Conservation (phyloP, 2,888 invertebrate genomes). For the Spialia ferax region DNA sequence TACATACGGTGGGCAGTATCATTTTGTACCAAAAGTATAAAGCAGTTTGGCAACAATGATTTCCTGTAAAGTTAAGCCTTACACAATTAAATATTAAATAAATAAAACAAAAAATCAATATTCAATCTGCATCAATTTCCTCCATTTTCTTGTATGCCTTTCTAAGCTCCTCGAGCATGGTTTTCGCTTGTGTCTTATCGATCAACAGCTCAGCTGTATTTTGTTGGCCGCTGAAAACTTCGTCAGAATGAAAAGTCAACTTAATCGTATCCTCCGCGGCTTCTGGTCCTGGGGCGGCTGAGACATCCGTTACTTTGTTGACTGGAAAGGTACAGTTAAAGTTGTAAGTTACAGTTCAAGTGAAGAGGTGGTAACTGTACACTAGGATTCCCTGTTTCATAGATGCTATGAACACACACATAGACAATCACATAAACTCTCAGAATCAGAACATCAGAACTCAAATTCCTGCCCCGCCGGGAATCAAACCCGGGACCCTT, state of each 20-base stretch:
- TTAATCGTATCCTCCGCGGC: constrained; percentile 65
- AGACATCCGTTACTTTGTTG: constrained; percentile 70
- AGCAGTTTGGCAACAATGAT: too few species aligned
- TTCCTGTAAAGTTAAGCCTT: too few species aligned
- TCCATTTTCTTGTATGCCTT: constrained; percentile 70
- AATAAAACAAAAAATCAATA: constrained; percentile 29
- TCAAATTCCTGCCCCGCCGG: too few species aligned
- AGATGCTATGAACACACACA: too few species aligned
- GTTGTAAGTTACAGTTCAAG: too few species aligned
- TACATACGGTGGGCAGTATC: too few species aligned
- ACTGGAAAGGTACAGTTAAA: constrained; percentile 56
- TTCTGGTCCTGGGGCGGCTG: constrained; percentile 61
- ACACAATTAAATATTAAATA: neutral
- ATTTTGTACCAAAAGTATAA: too few species aligned
- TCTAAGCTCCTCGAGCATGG: constrained; percentile 66
- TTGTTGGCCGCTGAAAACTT: constrained; percentile 66
- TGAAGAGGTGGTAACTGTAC: too few species aligned
- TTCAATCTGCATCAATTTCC: constrained; percentile 54
- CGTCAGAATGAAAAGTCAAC: constrained; percentile 64
- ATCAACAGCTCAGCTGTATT: constrained; percentile 64
- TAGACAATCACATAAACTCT: too few species aligned
- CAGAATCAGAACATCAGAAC: too few species aligned
- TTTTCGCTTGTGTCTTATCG: constrained; percentile 61
- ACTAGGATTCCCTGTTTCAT: too few species aligned
- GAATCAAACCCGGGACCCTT: too few species aligned